A percentile compares a stretch with the other conserved stretches of the same genome.
Evolutionary conservation across 2,797 vertebrate genomes (phyloP).

Genomic region (Eupleurogrammus muticus): DNA sequence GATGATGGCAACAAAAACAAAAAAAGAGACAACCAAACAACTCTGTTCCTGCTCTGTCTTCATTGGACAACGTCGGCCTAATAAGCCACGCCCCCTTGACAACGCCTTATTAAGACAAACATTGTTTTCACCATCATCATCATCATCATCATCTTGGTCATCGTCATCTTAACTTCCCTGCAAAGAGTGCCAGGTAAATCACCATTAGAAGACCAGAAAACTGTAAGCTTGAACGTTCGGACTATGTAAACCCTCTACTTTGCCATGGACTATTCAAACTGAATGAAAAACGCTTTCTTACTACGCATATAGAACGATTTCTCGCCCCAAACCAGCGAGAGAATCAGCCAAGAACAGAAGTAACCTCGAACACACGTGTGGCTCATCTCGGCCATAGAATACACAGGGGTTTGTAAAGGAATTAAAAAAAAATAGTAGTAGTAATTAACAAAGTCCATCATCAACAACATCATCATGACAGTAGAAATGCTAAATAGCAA

Average conservation of each 20-base stretch:
- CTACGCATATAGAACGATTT: constrained; percentile 75
- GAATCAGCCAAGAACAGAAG: constrained; percentile 78
- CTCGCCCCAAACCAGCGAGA: constrained; percentile 78
- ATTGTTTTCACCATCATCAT: constrained; percentile 64
- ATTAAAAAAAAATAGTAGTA: constrained; percentile 52
- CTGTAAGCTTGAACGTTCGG: constrained; percentile 84
- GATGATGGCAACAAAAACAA: constrained; percentile 44
- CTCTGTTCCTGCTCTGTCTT: constrained; percentile 52
- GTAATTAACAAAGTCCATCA: constrained; percentile 68
- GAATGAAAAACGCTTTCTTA: constrained; percentile 86
- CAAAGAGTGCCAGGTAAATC: constrained; percentile 86
- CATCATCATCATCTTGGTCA: constrained; percentile 52
- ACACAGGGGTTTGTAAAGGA: constrained; percentile 83
- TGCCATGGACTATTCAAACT: constrained; percentile 89
- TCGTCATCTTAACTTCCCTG: constrained; percentile 84
- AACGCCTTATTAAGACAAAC: constrained; percentile 78
- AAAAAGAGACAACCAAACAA: constrained; percentile 46
- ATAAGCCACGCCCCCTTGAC: constrained; percentile 62
- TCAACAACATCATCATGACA: constrained; percentile 66
- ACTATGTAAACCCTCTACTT: constrained; percentile 79
- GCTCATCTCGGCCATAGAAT: constrained; percentile 79
- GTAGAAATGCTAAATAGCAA: constrained; percentile 68
- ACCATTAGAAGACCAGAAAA: constrained; percentile 87
- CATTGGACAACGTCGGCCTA: constrained; percentile 55
- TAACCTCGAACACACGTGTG: constrained; percentile 81